Percentiles rank a stretch among this genome's conserved stretches.
phyloP scores from a whole-genome alignment of 2,113 vertebrate species.

The Podarcis cretensis region DNA sequence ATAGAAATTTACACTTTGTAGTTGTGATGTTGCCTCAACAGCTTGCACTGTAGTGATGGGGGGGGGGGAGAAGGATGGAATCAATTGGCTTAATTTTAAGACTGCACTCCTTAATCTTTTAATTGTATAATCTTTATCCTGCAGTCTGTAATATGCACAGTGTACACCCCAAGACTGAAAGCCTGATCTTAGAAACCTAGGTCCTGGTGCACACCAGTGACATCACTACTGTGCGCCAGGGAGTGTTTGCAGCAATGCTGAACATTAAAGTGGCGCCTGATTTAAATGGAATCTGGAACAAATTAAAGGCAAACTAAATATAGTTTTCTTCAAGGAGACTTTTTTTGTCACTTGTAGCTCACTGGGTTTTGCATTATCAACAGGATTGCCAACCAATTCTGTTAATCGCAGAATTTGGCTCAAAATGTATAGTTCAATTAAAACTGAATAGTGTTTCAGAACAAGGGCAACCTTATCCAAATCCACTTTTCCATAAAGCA shows the following conservation, averaged over 20 bases:
- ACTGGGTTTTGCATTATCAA: neutral
- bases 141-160: constrained; percentile 40
- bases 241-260: neutral
- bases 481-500: neutral
- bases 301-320: too few relatives aligned
- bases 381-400: neutral
- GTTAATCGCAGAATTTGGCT: neutral
- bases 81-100: constrained; percentile 33
- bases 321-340: neutral
- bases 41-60: constrained; percentile 58
- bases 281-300: neutral
- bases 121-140: constrained; percentile 38
- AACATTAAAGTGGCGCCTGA: neutral
- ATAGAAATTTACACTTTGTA: constrained; percentile 68
- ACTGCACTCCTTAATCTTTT: constrained; percentile 56
- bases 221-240: neutral
- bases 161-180: constrained; percentile 22
- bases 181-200: neutral
- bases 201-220: neutral
- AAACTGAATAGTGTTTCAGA: neutral
- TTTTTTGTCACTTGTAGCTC: neutral
- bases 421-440: neutral
- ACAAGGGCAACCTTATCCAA: neutral
- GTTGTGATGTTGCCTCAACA: constrained; percentile 64
- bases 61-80: constrained; percentile 55